A percentile compares a stretch with the other conserved stretches of the same genome.
Conservation (phyloP, 2,113 vertebrate genomes). For the Sinocyclocheilus grahami region DNA sequence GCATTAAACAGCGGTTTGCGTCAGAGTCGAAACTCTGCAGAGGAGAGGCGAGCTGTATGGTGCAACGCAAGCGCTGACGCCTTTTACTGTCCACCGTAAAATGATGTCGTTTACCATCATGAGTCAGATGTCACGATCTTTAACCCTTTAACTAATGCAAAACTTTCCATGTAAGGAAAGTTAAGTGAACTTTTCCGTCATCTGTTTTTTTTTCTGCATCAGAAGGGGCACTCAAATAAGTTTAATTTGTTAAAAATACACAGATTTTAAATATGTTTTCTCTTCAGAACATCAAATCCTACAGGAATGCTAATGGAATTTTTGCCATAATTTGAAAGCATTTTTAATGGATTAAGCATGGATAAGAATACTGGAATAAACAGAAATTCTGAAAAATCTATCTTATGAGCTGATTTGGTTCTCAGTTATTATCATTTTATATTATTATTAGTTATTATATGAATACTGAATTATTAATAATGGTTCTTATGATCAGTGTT, state of each 20-base stretch:
- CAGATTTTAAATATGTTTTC: background rate
- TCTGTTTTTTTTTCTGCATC: background rate
- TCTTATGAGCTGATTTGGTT: background rate
- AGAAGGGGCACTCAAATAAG: no score
- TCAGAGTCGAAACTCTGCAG: conserved; percentile 62
- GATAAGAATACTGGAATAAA: background rate
- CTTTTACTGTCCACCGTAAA: conserved; percentile 39
- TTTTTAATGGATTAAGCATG: background rate
- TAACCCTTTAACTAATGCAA: background rate
- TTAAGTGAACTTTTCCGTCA: conserved; percentile 8
- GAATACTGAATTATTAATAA: background rate
- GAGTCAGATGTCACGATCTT: background rate
- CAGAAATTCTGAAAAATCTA: background rate
- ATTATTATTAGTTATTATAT: background rate
- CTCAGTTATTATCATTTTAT: background rate
- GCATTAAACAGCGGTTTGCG: conserved; percentile 64
- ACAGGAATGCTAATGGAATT: background rate
- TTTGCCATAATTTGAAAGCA: background rate
- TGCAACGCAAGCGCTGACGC: conserved; percentile 43
- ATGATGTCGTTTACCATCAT: background rate
- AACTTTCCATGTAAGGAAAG: background rate
- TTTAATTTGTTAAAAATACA: background rate
- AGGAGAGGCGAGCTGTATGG: conserved; percentile 44
- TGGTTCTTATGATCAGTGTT: background rate
- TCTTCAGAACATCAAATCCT: background rate